Evolutionary conservation across 1,140 invertebrate species (phyloP).

Genomic region (Lasioglossum baleicum): DNA sequence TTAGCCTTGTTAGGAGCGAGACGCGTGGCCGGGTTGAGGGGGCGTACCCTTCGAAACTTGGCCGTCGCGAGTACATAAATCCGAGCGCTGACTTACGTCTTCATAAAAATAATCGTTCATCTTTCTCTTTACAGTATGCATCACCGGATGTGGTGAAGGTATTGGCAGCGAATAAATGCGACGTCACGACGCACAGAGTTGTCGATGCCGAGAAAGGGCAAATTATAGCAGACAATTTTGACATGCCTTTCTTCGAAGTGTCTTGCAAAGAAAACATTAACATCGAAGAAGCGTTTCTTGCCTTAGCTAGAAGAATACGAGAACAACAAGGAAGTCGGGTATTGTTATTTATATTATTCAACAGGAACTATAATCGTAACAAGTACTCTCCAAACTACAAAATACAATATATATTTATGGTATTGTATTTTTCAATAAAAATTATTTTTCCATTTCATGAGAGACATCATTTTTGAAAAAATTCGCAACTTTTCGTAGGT

Average conservation of each 20-base stretch:
- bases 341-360: constrained; percentile 42
- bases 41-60: too few species aligned
- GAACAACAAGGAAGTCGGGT: constrained; percentile 89
- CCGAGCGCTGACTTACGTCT: too few species aligned
- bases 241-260: constrained; percentile 95
- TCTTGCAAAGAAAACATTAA: constrained; percentile 95
- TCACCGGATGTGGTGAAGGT: constrained; percentile 92
- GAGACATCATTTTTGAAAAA: too few species aligned
- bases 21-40: too few species aligned
- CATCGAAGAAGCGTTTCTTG: constrained; percentile 92
- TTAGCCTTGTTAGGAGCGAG: too few species aligned
- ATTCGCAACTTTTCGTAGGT: too few species aligned
- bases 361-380: background rate
- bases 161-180: constrained; percentile 92
- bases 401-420: too few species aligned
- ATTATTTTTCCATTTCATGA: too few species aligned
- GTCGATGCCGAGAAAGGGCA: constrained; percentile 89
- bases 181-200: constrained; percentile 85
- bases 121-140: constrained; percentile 85
- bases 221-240: constrained; percentile 94
- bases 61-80: too few species aligned
- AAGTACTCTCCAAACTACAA: too few species aligned
- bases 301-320: constrained; percentile 89
- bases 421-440: too few species aligned
- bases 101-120: background rate